A percentile compares a stretch with the other conserved stretches of the same genome.
Conservation (phyloP, 2,888 invertebrate species). For the Calameuta idolon region DNA sequence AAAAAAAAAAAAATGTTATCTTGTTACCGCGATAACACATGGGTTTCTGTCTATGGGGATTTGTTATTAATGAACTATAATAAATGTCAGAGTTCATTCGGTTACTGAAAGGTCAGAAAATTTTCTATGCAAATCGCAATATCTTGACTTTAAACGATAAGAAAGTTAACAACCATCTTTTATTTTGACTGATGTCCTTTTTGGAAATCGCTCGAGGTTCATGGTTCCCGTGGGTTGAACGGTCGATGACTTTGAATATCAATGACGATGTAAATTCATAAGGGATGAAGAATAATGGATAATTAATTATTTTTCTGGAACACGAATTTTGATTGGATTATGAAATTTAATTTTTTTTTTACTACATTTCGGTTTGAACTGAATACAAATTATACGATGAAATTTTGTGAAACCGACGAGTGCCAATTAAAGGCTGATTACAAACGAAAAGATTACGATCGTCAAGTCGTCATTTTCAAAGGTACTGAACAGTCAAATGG, state of each 20-base stretch:
- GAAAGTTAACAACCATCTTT: background rate
- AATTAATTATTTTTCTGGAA: background rate
- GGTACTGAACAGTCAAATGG: background rate
- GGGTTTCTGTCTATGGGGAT: background rate
- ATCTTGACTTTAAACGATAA: background rate
- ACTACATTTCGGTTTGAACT: no score
- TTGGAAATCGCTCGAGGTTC: background rate
- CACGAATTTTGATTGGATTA: background rate
- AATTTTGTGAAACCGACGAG: no score
- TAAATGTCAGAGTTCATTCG: background rate
- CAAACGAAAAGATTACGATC: background rate
- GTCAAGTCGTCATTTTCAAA: background rate
- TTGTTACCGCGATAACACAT: no score
- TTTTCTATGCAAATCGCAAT: background rate
- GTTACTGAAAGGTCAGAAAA: background rate
- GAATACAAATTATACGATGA: no score
- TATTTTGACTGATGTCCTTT: background rate
- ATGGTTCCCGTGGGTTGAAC: background rate
- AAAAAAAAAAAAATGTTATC: no score
- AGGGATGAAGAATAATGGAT: background rate
- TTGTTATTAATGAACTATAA: background rate
- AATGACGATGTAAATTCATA: background rate
- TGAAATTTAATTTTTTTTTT: background rate
- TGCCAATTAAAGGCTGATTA: no score
- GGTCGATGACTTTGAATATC: background rate